A percentile compares a stretch with the other conserved stretches of the same genome.
These are phyloP conservation scores for Mactra quadrangularis DNA, from an alignment of 1,140 invertebrate species.

Conservation along the genomic window DNA sequence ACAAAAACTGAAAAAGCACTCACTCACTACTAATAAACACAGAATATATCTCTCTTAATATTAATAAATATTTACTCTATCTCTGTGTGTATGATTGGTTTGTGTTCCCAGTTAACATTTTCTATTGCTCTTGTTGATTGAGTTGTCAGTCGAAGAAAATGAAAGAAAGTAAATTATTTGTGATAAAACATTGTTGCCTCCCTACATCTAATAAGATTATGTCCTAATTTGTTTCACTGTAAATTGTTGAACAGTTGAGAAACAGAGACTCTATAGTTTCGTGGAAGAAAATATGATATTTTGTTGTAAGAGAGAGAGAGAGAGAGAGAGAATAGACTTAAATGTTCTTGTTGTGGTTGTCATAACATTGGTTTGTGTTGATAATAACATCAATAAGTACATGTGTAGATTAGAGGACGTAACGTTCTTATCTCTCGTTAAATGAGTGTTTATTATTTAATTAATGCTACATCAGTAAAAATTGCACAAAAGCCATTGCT, in stretches of 20 bases:
- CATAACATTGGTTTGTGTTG: not conserved
- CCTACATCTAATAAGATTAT: slow-evolving; percentile 12
- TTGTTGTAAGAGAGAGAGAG: no score
- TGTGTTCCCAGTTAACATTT: slow-evolving; percentile 42
- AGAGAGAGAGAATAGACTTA: not conserved
- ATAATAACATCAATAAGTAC: not conserved
- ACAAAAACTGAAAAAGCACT: no score
- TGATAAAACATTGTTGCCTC: slow-evolving; percentile 39
- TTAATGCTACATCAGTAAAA: no score
- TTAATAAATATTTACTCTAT: no score
- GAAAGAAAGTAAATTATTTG: slow-evolving; percentile 52
- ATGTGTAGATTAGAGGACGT: no score
- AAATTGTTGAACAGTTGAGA: not conserved
- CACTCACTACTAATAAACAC: no score
- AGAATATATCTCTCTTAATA: no score
- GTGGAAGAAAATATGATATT: not conserved
- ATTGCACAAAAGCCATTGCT: no score
- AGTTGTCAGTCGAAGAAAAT: slow-evolving; percentile 39
- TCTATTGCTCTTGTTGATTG: slow-evolving; percentile 49
- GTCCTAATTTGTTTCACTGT: slow-evolving; percentile 11
- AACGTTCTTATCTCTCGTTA: no score
- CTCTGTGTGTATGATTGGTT: slow-evolving; percentile 35
- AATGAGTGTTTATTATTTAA: no score
- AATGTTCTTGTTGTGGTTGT: not conserved
- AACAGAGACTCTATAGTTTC: not conserved